A percentile compares a stretch with the other conserved stretches of the same genome.
Conservation (phyloP, 2,888 invertebrate genomes). For the Aphodius granarius region DNA sequence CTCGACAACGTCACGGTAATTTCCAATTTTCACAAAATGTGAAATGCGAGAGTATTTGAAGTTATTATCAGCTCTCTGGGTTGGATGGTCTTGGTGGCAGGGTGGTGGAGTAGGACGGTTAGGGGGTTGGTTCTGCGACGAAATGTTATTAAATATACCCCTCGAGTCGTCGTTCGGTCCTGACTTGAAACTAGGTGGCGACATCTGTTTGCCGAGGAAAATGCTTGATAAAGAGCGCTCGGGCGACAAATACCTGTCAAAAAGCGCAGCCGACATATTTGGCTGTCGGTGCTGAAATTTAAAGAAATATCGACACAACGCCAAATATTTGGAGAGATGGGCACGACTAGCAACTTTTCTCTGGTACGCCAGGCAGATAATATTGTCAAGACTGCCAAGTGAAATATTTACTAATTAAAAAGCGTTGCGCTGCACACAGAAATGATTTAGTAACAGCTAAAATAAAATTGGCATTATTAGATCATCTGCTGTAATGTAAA, state of each 20-base stretch:
- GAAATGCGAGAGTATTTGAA: constrained; percentile 9
- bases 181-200: constrained; percentile 21
- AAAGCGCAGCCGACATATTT: constrained; percentile 7
- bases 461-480: no score
- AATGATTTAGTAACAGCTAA: no score
- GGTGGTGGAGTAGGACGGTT: not conserved
- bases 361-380: no score
- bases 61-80: constrained; percentile 1
- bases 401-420: no score
- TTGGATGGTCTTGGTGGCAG: not conserved
- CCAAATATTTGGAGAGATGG: not conserved
- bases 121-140: constrained; percentile 6
- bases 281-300: not conserved
- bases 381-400: no score
- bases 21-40: constrained; percentile 33
- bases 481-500: no score
- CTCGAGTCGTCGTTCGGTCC: constrained; percentile 9
- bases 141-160: constrained; percentile 24
- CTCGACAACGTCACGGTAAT: constrained; percentile 28
- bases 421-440: no score
- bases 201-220: constrained; percentile 22
- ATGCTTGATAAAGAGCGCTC: constrained; percentile 19
- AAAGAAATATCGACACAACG: constrained; percentile 10
- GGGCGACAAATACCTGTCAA: constrained; percentile 20
- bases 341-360: no score